Percentiles rank a stretch among this genome's conserved stretches.
phyloP scores from a whole-genome alignment of 2,888 invertebrate genomes.

The Amiota minor region DNA sequence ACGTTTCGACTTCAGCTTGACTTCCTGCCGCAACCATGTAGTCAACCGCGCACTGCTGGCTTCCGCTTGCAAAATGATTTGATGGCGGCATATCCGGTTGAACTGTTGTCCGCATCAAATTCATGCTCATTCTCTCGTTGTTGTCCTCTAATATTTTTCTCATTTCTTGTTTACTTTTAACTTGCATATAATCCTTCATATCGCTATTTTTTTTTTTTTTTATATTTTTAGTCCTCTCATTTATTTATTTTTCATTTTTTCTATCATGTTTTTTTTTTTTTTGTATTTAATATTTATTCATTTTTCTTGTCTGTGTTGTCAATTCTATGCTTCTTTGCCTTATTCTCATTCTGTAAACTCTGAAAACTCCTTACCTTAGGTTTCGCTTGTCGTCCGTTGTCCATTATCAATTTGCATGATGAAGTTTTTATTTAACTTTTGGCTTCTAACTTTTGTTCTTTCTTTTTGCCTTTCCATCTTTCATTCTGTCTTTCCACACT shows the following conservation, averaged over 20 bases:
- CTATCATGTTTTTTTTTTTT: conserved; percentile 53
- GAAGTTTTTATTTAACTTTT: conserved; percentile 69
- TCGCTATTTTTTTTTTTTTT: conserved; percentile 31
- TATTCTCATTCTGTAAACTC: conserved; percentile 6
- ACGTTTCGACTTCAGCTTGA: neutral
- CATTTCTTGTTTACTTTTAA: conserved; percentile 47
- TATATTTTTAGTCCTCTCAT: conserved; percentile 28
- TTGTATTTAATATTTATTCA: conserved; percentile 60
- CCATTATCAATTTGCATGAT: conserved; percentile 65
- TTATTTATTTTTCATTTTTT: conserved; percentile 32
- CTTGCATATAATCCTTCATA: conserved; percentile 64
- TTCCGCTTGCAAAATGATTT: conserved; percentile 69
- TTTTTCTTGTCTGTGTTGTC: conserved; percentile 30
- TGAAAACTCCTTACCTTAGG: neutral
- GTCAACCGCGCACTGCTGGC: conserved; percentile 55
- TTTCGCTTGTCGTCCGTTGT: neutral
- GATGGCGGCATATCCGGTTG: conserved; percentile 63
- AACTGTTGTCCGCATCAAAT: conserved; percentile 36
- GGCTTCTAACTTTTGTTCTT: conserved; percentile 51
- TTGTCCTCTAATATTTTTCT: neutral
- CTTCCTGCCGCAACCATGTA: conserved; percentile 33
- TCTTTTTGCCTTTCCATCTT: conserved; percentile 35
- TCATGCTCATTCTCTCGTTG: neutral
- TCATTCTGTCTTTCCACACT: conserved; percentile 4
- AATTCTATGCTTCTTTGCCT: neutral